Conservation (phyloP, 2,113 vertebrate genomes). For the Herpetotheres cachinnans region DNA sequence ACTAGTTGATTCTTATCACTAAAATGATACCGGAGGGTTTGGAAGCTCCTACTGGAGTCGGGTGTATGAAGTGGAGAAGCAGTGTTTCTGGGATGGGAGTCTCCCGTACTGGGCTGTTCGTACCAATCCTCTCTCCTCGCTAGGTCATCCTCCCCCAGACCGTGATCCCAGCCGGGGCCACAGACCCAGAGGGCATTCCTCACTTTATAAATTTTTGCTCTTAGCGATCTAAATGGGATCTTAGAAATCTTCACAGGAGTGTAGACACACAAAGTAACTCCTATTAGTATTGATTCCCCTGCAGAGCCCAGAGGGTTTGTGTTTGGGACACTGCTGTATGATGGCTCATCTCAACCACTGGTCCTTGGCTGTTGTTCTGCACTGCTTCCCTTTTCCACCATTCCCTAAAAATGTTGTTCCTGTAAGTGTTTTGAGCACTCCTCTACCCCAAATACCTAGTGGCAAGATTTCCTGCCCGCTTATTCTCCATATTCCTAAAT, state of each 20-base stretch:
- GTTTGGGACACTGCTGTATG: background rate
- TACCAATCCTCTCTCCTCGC: background rate
- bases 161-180: accelerated
- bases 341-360: background rate
- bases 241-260: background rate
- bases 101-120: accelerated
- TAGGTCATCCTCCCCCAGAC: background rate
- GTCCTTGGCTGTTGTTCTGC: background rate
- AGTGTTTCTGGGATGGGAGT: background rate
- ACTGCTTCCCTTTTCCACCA: background rate
- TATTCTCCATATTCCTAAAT: accelerated
- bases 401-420: background rate
- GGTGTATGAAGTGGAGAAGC: too few relatives aligned
- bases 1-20: background rate
- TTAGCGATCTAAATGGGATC: background rate
- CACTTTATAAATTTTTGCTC: background rate
- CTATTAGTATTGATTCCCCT: background rate
- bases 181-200: background rate
- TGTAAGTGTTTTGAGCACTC: background rate
- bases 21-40: accelerated
- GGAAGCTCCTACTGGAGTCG: background rate
- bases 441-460: background rate
- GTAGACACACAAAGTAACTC: background rate
- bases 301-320: background rate
- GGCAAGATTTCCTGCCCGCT: background rate